phyloP scores from a whole-genome alignment of 2,888 invertebrate species.

The Ptilodon capucinus region DNA sequence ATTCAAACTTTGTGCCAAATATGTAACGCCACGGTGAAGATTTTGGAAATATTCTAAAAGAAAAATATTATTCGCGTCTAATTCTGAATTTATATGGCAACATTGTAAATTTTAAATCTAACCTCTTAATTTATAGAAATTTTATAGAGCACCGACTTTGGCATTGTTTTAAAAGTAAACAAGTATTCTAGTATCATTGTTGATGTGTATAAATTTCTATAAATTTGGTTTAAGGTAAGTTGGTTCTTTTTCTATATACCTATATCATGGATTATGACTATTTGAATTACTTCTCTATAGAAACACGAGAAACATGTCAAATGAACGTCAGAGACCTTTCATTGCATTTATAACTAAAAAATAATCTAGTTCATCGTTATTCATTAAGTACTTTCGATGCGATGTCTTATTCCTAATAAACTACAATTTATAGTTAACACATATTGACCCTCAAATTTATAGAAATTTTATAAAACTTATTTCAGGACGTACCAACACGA shows the following conservation, averaged over 20 bases:
- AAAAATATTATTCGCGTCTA: constrained; percentile 42
- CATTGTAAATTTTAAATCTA: constrained; percentile 34
- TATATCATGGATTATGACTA: background rate
- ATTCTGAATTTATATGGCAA: constrained; percentile 57
- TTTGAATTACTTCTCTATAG: background rate
- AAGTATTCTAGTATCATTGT: too few relatives aligned
- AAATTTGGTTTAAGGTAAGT: too few relatives aligned
- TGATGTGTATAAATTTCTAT: too few relatives aligned
- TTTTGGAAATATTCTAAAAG: constrained; percentile 55
- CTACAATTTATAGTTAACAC: too few relatives aligned
- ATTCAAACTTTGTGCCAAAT: constrained; percentile 69
- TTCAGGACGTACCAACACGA: too few relatives aligned
- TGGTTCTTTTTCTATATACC: too few relatives aligned
- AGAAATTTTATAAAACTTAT: too few relatives aligned
- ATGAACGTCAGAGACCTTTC: background rate
- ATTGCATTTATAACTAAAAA: constrained; percentile 32
- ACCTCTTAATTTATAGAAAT: constrained; percentile 36
- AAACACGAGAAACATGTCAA: background rate
- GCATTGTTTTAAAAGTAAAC: too few relatives aligned
- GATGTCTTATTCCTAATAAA: constrained; percentile 1
- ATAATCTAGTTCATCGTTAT: constrained; percentile 17
- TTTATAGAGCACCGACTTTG: too few relatives aligned
- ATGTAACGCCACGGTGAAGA: constrained; percentile 53
- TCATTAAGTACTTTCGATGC: constrained; percentile 8
- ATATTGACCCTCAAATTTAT: too few relatives aligned